These are phyloP conservation scores for Sussaba pulchella DNA, from an alignment of 2,888 invertebrate genomes.

Conservation along the genomic window DNA sequence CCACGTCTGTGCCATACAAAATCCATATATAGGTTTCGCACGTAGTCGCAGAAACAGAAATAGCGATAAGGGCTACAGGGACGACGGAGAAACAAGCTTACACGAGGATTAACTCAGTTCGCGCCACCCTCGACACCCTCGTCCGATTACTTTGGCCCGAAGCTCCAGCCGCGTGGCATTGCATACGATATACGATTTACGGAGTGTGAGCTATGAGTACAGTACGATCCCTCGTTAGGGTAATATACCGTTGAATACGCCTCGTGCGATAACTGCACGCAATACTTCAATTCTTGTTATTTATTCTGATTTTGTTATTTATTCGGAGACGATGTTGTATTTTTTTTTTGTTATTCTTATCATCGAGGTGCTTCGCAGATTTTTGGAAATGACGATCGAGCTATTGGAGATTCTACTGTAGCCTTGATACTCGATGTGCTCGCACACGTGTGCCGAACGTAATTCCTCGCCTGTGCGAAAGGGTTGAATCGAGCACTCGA, in stretches of 20 bases:
- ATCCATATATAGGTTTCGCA: constrained; percentile 2
- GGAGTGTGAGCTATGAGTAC: background rate
- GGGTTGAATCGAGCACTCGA: constrained; percentile 20
- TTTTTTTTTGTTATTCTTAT: too few species aligned
- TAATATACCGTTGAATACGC: background rate
- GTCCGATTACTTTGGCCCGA: constrained; percentile 41
- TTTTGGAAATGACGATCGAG: background rate
- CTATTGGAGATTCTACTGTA: constrained; percentile 3
- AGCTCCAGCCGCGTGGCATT: background rate
- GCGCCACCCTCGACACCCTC: constrained; percentile 22
- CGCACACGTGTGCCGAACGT: background rate
- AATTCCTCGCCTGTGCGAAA: background rate
- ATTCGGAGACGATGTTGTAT: too few species aligned
- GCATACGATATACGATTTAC: background rate
- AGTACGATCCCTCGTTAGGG: background rate
- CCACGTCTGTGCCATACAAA: background rate
- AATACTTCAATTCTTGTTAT: background rate
- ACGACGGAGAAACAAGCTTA: constrained; percentile 38
- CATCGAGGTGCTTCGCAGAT: too few species aligned
- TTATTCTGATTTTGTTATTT: too few species aligned
- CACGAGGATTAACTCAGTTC: constrained; percentile 32
- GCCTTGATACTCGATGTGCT: background rate
- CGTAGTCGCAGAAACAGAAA: constrained; percentile 8
- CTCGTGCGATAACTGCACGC: background rate
- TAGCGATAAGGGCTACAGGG: constrained; percentile 1